Percentiles rank a stretch among this genome's conserved stretches.
Evolutionary conservation across 2,888 invertebrate genomes (phyloP).

Genomic region (Congeria kusceri): DNA sequence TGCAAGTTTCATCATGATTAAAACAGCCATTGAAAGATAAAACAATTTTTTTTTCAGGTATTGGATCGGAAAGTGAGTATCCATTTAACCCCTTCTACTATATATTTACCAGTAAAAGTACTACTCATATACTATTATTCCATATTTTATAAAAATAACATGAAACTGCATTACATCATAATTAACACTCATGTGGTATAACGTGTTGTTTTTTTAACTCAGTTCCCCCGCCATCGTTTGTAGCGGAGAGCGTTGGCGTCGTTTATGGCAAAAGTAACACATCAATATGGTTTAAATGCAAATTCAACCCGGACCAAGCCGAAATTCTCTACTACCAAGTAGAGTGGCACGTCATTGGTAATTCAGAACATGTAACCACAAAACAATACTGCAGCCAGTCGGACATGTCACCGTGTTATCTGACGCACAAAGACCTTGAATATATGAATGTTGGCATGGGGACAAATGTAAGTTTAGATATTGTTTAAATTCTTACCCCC

Average conservation of each 20-base stretch:
- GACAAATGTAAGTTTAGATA: conserved; percentile 5
- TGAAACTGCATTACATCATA: too few species aligned
- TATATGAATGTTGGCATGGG: conserved; percentile 14
- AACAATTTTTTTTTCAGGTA: conserved; percentile 19
- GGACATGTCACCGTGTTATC: not conserved
- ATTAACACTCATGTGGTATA: not conserved
- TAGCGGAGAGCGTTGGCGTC: not conserved
- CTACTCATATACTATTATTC: too few species aligned
- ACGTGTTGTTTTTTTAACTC: not conserved
- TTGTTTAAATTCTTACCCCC: too few species aligned
- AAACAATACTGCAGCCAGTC: conserved; percentile 18
- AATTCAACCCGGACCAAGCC: conserved; percentile 18
- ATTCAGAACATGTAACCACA: not conserved
- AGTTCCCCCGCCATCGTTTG: conserved; percentile 18
- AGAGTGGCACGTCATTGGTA: conserved; percentile 12
- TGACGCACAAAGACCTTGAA: conserved; percentile 15
- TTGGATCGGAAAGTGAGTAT: conserved; percentile 16
- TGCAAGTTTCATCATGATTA: too few species aligned
- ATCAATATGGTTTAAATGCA: conserved; percentile 12
- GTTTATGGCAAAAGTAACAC: not conserved
- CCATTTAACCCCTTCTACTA: not conserved
- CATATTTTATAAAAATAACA: too few species aligned
- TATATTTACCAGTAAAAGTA: too few species aligned
- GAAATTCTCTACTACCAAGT: conserved; percentile 25
- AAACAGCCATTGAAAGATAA: not conserved